Conservation (phyloP, 2,113 vertebrate genomes). For the Maccullochella peelii region DNA sequence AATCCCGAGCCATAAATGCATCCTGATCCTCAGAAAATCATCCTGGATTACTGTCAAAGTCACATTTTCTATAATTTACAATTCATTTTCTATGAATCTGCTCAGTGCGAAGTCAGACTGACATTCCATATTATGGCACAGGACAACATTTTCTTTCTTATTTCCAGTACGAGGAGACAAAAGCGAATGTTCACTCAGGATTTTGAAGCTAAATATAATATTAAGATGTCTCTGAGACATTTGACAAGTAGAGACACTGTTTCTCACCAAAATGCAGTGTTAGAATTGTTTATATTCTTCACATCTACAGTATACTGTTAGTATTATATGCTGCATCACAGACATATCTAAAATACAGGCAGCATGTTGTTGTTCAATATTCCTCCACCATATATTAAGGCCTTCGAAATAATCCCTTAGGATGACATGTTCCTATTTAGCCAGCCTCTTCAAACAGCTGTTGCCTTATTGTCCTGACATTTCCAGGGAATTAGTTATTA, state of each 20-base stretch:
- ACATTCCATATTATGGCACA: conserved; percentile 59
- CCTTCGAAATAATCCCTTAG: conserved; percentile 60
- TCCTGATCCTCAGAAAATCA: conserved; percentile 72
- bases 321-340: not conserved
- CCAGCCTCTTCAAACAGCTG: conserved; percentile 75
- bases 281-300: conserved; percentile 8
- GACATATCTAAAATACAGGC: conserved; percentile 13
- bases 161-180: conserved; percentile 40
- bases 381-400: conserved; percentile 54
- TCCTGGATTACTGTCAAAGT: conserved; percentile 73
- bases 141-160: conserved; percentile 60
- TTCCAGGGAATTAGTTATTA: conserved; percentile 79
- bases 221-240: conserved; percentile 30
- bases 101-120: conserved; percentile 55
- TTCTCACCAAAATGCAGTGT: conserved; percentile 23
- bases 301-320: conserved; percentile 2
- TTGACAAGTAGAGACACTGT: conserved; percentile 41
- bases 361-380: conserved; percentile 21
- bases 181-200: conserved; percentile 49
- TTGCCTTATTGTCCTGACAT: conserved; percentile 79
- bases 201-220: conserved; percentile 64
- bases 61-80: conserved; percentile 66
- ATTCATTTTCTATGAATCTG: conserved; percentile 58
- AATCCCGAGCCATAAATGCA: conserved; percentile 56
- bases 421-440: conserved; percentile 62